Evolutionary conservation across 1,140 invertebrate species (phyloP).

Genomic region (Chironomus tepperi): DNA sequence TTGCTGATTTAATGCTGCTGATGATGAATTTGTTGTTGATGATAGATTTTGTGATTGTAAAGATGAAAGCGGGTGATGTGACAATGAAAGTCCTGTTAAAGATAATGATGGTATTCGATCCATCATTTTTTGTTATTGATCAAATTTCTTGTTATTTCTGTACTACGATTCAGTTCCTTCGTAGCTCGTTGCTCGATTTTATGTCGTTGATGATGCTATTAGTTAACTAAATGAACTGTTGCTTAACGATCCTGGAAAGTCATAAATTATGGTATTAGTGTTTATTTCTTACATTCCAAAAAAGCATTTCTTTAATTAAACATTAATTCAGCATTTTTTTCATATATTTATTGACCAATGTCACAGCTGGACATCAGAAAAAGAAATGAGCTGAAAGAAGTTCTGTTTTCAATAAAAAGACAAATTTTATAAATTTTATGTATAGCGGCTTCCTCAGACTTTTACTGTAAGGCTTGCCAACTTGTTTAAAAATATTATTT

Average conservation of each 20-base stretch:
- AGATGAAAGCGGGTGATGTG: slow-evolving; percentile 30
- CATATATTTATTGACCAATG: background rate
- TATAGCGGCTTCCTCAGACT: background rate
- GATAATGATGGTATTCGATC: slow-evolving; percentile 40
- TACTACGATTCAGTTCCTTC: background rate
- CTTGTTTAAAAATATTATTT: no score
- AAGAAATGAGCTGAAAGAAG: background rate
- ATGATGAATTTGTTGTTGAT: slow-evolving; percentile 28
- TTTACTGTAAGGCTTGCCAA: background rate
- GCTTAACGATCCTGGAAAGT: background rate
- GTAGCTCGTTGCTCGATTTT: background rate
- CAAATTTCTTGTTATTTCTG: background rate
- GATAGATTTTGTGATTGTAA: slow-evolving; percentile 23
- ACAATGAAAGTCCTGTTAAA: slow-evolving; percentile 38
- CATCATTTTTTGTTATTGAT: slow-evolving; percentile 34
- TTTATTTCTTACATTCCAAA: background rate
- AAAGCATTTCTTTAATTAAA: slow-evolving; percentile 19
- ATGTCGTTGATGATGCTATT: background rate
- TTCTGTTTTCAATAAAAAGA: background rate
- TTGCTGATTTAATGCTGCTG: slow-evolving; percentile 23
- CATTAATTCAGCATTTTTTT: background rate
- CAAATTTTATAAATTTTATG: background rate
- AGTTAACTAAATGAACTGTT: background rate
- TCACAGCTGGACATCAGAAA: background rate
- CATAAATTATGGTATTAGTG: slow-evolving; percentile 11